phyloP scores from a whole-genome alignment of 1,140 invertebrate species.

The Tachypleus tridentatus region DNA sequence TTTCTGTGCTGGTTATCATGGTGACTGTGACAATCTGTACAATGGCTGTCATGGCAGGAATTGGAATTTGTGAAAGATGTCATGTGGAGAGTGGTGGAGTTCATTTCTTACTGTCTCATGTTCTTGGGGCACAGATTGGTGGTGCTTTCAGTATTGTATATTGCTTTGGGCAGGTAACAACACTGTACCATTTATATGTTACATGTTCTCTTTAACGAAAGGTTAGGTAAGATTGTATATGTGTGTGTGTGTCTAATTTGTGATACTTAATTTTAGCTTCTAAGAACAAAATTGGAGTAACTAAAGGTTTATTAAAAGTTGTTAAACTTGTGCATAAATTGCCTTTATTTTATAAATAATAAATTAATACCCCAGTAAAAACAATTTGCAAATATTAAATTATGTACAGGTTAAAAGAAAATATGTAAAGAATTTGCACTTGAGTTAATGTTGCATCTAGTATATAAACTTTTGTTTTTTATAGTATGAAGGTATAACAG shows the following conservation, averaged over 20 bases:
- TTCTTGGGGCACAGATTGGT: conserved; percentile 80
- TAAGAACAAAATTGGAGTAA: conserved; percentile 2
- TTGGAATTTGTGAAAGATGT: conserved; percentile 90
- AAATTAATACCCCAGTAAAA: too few relatives aligned
- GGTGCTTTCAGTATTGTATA: conserved; percentile 84
- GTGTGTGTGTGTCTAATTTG: background rate
- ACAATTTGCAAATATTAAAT: too few relatives aligned
- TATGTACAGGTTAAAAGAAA: too few relatives aligned
- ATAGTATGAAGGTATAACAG: too few relatives aligned
- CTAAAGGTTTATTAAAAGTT: too few relatives aligned
- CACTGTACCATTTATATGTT: background rate
- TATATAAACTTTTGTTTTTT: too few relatives aligned
- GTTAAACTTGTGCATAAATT: too few relatives aligned
- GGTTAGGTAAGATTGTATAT: background rate
- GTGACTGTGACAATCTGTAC: conserved; percentile 77
- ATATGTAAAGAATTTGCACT: too few relatives aligned
- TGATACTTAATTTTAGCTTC: background rate
- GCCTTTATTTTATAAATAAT: too few relatives aligned
- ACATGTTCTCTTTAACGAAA: background rate
- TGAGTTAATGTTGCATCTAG: too few relatives aligned
- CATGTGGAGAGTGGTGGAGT: conserved; percentile 89
- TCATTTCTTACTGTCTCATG: conserved; percentile 87
- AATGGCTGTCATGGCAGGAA: conserved; percentile 80
- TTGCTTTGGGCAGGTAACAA: conserved; percentile 78
- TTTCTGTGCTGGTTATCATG: conserved; percentile 75